These are phyloP conservation scores for Rhimphoctona megacephalus DNA, from an alignment of 2,888 invertebrate species.

Conservation along the genomic window DNA sequence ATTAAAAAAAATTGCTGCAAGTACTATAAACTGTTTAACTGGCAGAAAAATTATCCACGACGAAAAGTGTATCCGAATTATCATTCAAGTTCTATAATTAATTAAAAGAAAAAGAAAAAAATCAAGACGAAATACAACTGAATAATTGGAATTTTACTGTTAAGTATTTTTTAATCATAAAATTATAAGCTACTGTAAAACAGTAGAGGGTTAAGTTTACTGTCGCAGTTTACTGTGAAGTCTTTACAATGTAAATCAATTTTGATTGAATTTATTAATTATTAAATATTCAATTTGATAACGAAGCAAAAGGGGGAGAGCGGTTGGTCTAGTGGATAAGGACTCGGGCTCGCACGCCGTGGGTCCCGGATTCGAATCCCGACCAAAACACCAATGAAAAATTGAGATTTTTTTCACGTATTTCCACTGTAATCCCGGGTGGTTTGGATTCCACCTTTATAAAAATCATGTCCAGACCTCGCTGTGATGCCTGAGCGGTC, in stretches of 20 bases:
- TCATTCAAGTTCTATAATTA: not conserved
- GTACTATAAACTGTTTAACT: not conserved
- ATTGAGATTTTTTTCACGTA: too few species aligned
- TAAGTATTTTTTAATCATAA: not conserved
- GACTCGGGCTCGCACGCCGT: too few species aligned
- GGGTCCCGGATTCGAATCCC: too few species aligned
- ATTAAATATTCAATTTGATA: too few species aligned
- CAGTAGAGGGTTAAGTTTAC: not conserved
- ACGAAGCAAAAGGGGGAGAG: too few species aligned
- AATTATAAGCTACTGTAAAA: not conserved
- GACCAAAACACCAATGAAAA: too few species aligned
- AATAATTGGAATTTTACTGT: not conserved
- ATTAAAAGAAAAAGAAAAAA: not conserved
- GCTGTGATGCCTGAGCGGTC: too few species aligned
- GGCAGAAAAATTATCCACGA: constrained; percentile 1
- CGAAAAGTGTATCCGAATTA: not conserved
- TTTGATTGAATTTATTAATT: not conserved
- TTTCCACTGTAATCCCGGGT: too few species aligned
- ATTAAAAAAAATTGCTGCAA: not conserved
- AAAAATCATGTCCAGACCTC: too few species aligned
- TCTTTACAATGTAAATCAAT: not conserved
- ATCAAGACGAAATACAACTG: not conserved
- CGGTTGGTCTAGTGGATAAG: too few species aligned
- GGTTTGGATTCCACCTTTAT: too few species aligned
- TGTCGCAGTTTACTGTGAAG: not conserved